A percentile compares a stretch with the other conserved stretches of the same genome.
Evolutionary conservation across 2,113 vertebrate genomes (phyloP).

Genomic region (Stigmatopora nigra): DNA sequence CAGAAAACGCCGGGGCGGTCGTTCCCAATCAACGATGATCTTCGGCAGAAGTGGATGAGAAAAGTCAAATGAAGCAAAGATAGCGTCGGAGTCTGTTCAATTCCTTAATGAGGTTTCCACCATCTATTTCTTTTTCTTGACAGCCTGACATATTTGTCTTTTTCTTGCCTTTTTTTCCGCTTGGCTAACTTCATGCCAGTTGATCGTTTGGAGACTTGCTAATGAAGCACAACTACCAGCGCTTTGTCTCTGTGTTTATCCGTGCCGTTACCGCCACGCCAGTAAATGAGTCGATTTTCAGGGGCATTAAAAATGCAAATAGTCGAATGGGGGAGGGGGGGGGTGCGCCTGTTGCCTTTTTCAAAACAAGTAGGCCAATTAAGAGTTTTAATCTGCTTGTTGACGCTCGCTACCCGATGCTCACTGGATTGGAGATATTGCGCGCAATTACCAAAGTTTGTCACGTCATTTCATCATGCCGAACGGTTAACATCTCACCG

Average conservation of each 20-base stretch:
- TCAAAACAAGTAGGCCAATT: slow-evolving; percentile 1
- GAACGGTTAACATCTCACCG: neutral
- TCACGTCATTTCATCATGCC: neutral
- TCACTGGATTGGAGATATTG: slow-evolving; percentile 5
- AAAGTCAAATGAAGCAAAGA: slow-evolving; percentile 5
- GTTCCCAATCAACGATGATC: slow-evolving; percentile 22
- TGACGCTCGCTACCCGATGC: slow-evolving; percentile 2
- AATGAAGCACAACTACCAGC: slow-evolving; percentile 13
- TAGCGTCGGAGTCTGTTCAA: slow-evolving; percentile 22
- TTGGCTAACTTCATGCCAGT: slow-evolving; percentile 18
- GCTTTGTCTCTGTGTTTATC: neutral
- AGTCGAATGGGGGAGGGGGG: no score
- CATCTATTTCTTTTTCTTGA: slow-evolving; percentile 13
- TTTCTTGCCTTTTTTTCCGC: slow-evolving; percentile 11
- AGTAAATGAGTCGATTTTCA: neutral
- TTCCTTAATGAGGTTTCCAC: neutral
- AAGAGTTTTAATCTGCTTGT: slow-evolving; percentile 15
- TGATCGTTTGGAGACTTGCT: slow-evolving; percentile 25
- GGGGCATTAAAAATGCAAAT: slow-evolving; percentile 19
- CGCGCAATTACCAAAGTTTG: slow-evolving; percentile 7
- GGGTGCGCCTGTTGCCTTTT: slow-evolving; percentile 8
- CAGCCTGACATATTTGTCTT: neutral
- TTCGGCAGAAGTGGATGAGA: no score
- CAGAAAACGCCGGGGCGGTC: slow-evolving; percentile 35
- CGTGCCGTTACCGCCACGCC: neutral